Conservation (phyloP, 2,113 vertebrate species). For the Gila orcuttii region DNA sequence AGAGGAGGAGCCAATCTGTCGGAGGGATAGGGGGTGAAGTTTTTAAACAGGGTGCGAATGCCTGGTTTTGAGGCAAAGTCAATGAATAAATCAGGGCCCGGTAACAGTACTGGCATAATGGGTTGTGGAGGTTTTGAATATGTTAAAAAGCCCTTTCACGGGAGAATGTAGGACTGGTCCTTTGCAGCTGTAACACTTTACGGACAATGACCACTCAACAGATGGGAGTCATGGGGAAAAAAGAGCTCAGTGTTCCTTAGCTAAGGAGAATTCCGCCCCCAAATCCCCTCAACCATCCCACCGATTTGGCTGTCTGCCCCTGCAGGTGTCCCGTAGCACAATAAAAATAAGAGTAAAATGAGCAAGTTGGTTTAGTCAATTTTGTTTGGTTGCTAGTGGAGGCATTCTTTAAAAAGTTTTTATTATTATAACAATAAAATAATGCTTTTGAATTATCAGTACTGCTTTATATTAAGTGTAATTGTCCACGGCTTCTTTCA, state of each 20-base stretch:
- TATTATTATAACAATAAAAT: not conserved
- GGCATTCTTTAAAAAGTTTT: not conserved
- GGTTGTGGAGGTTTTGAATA: slow-evolving; percentile 74
- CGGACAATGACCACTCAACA: slow-evolving; percentile 92
- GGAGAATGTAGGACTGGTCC: slow-evolving; percentile 76
- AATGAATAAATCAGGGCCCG: slow-evolving; percentile 99
- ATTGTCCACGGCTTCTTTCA: not conserved
- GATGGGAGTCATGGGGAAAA: slow-evolving; percentile 86
- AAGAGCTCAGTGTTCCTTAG: slow-evolving; percentile 81
- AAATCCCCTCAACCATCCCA: slow-evolving; percentile 50
- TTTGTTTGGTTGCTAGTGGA: not conserved
- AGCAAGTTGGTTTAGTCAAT: slow-evolving; percentile 23
- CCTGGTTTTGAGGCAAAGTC: slow-evolving; percentile 76
- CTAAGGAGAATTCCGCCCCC: slow-evolving; percentile 76
- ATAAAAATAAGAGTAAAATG: slow-evolving; percentile 44
- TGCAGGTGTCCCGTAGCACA: slow-evolving; percentile 84
- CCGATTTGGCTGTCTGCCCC: slow-evolving; percentile 83
- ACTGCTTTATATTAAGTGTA: not conserved
- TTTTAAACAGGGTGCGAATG: slow-evolving; percentile 52
- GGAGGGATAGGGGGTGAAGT: slow-evolving; percentile 40
- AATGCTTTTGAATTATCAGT: not conserved
- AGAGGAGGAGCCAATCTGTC: slow-evolving; percentile 49
- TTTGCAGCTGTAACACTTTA: slow-evolving; percentile 83
- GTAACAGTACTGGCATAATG: slow-evolving; percentile 83
- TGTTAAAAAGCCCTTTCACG: slow-evolving; percentile 86